Conservation (phyloP, 2,797 vertebrate genomes). For the Arctocebus calabarensis region DNA sequence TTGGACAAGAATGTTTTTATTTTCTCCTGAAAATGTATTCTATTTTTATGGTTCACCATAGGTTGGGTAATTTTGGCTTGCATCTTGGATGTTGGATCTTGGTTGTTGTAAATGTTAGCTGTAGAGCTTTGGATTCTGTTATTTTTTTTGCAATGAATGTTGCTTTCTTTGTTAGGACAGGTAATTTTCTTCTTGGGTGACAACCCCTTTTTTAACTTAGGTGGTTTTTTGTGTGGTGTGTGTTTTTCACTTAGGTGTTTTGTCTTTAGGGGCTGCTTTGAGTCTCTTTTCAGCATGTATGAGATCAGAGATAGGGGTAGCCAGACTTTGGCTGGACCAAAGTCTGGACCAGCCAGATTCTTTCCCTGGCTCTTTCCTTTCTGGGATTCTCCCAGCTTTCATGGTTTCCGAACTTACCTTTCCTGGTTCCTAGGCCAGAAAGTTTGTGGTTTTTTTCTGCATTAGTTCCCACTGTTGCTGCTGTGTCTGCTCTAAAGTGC, state of each 20-base stretch:
- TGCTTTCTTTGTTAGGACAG: background rate
- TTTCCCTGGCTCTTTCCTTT: background rate
- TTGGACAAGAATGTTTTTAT: background rate
- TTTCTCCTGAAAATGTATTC: background rate
- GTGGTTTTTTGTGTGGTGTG: background rate
- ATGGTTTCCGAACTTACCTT: background rate
- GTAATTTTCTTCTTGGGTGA: background rate
- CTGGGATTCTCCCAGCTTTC: background rate
- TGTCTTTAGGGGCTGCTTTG: background rate
- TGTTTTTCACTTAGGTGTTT: background rate
- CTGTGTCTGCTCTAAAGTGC: background rate
- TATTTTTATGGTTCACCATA: background rate
- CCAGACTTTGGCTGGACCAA: background rate
- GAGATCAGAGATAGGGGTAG: background rate
- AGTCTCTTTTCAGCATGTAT: background rate
- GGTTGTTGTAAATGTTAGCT: background rate
- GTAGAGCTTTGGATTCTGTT: background rate
- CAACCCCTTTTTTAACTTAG: background rate
- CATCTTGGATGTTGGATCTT: background rate
- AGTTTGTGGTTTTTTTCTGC: background rate
- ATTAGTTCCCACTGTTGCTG: background rate
- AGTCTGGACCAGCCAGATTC: background rate
- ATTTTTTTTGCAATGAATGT: background rate
- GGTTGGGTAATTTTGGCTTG: background rate
- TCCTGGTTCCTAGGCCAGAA: background rate